A percentile compares a stretch with the other conserved stretches of the same genome.
phyloP scores from a whole-genome alignment of 2,797 vertebrate species.

The Falco peregrinus region DNA sequence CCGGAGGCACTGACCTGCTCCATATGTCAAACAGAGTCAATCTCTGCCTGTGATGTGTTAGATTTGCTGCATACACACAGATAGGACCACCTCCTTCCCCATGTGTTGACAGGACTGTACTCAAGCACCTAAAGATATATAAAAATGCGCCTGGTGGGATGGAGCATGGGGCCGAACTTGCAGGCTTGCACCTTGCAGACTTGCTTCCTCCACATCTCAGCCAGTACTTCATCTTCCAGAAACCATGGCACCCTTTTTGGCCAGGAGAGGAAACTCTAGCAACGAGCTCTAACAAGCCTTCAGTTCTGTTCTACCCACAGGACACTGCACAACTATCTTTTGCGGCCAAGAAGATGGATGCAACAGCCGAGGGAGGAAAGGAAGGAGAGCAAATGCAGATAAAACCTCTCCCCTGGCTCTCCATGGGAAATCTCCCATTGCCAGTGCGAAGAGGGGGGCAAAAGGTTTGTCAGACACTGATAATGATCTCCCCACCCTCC shows the following conservation, averaged over 20 bases:
- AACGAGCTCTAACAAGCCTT: accelerated
- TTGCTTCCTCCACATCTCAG: not conserved
- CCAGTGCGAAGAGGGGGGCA: not conserved
- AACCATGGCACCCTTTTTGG: not conserved
- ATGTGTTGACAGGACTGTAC: not conserved
- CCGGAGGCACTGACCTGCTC: not conserved
- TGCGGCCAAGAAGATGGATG: not conserved
- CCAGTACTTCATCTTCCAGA: not conserved
- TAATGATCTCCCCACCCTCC: not conserved
- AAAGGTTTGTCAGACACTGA: not conserved
- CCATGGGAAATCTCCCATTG: not conserved
- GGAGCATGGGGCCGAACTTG: accelerated
- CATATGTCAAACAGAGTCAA: not conserved
- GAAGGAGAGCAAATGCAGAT: not conserved
- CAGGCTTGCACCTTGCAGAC: not conserved
- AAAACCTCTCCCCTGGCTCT: not conserved
- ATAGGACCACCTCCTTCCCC: not conserved
- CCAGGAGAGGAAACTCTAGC: not conserved
- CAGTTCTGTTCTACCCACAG: accelerated
- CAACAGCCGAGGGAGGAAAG: not conserved
- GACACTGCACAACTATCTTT: accelerated
- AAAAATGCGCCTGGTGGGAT: not conserved
- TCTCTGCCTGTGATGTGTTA: not conserved
- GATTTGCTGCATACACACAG: not conserved
- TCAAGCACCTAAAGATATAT: constrained; percentile 16